Base-by-base conservation (phyloP, 2,113 vertebrate species). In the Melanocharis versteri region DNA sequence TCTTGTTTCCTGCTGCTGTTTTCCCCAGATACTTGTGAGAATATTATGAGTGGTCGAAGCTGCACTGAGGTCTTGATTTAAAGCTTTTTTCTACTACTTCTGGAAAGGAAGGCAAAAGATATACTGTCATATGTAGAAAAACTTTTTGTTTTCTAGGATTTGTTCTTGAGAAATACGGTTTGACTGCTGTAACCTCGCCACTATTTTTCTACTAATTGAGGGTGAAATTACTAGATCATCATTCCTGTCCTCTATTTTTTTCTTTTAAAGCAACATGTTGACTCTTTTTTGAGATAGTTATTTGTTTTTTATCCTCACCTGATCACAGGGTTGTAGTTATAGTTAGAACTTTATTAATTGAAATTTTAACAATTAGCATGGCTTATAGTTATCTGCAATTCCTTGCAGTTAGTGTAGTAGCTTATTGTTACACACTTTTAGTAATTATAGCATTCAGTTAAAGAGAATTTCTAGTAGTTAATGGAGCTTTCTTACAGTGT, bases 361-460 rank as follows among this genome's bases (percentile, higher is more conserved):
- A 18, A 40, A 66, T 11, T 35, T 35, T 62, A 23, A 42, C 42
- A 39, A 61, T 44, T 31, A 39, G 3, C 17, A 18, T 28, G 17
- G 4, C 3, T 83, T 64, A 64, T 30, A 78, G 12, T 39, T 57
- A 27, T 10, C 6, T 58, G 27, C 4, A 33, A 2, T 56, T 61
- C 58, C 10, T 71, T 12, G 1, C 10, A 61, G 14, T 60, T 53
- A 18, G 1, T 9, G 2, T 5, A 47, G 3, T 28, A 73, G 1
- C 3, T 58, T n/a, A 48, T 48, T 42, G 19, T 58, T 54, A 50
- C 5, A 35, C 3, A 10, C 26, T 65, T 57, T 64, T 75, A 53
- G 6, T 33, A 39, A 47, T 69, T 75, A 23, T 6, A 53, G 23
- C 27, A 70, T 60, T 76, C 45, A 53, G 8, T 53, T 64, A 37